Percentiles rank a stretch among this genome's conserved stretches.
Evolutionary conservation across 2,888 invertebrate species (phyloP).

Genomic region (Graphium colonna): DNA sequence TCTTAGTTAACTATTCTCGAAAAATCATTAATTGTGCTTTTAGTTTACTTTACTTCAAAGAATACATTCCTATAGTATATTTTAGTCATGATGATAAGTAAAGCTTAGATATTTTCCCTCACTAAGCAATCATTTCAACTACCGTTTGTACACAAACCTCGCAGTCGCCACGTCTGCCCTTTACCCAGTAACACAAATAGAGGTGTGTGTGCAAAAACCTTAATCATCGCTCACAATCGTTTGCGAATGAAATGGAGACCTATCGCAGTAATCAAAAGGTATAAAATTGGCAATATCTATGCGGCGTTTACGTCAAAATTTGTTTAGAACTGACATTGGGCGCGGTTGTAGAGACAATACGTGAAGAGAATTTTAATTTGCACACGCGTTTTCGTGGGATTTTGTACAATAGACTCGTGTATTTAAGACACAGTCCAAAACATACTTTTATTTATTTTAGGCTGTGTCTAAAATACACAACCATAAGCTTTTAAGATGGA

Average conservation of each 20-base stretch:
- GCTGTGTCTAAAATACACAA: no score
- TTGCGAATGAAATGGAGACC: slow-evolving; percentile 35
- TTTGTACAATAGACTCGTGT: neutral
- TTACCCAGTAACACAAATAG: slow-evolving; percentile 73
- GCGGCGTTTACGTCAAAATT: slow-evolving; percentile 38
- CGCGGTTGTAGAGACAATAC: slow-evolving; percentile 49
- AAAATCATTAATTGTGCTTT: no score
- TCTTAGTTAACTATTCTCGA: no score
- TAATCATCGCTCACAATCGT: slow-evolving; percentile 35
- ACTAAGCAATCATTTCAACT: neutral
- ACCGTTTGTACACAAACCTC: slow-evolving; percentile 5
- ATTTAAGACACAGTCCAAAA: no score
- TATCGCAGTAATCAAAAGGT: slow-evolving; percentile 34
- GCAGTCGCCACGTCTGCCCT: slow-evolving; percentile 54
- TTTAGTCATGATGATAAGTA: no score
- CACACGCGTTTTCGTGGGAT: slow-evolving; percentile 29
- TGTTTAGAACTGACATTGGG: slow-evolving; percentile 65
- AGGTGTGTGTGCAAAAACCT: slow-evolving; percentile 47
- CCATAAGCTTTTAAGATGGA: no score
- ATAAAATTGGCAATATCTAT: slow-evolving; percentile 31
- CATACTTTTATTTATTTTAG: no score
- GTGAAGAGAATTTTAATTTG: slow-evolving; percentile 57
- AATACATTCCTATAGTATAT: no score
- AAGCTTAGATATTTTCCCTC: neutral
- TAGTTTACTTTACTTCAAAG: no score